phyloP scores from a whole-genome alignment of 2,888 invertebrate genomes.

The Antheraea assamensis region DNA sequence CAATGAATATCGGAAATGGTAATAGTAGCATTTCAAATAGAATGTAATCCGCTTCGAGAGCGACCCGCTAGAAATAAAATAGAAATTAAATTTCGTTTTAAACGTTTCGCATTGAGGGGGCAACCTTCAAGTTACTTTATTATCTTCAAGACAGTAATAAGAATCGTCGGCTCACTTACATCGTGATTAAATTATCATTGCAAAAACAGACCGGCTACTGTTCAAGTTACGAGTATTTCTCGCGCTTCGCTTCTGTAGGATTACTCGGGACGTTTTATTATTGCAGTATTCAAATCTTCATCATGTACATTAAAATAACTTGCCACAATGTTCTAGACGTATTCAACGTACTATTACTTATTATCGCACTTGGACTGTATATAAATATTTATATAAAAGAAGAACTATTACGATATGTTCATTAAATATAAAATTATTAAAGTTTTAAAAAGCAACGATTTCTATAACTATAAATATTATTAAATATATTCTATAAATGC shows the following conservation, averaged over 20 bases:
- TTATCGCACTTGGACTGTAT: too few relatives aligned
- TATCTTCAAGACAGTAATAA: constrained; percentile 61
- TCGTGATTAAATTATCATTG: constrained; percentile 78
- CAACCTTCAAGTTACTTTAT: constrained; percentile 46
- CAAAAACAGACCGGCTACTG: constrained; percentile 62
- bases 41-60: constrained; percentile 12
- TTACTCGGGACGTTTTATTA: constrained; percentile 51
- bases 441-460: too few relatives aligned
- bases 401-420: too few relatives aligned
- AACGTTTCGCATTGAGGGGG: constrained; percentile 52
- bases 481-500: too few relatives aligned
- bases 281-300: constrained; percentile 27
- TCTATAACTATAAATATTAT: too few relatives aligned
- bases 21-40: constrained; percentile 7
- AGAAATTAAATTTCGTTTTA: constrained; percentile 45
- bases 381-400: too few relatives aligned
- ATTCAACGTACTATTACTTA: not conserved
- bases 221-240: constrained; percentile 46
- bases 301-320: constrained; percentile 38
- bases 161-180: constrained; percentile 62
- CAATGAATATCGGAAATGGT: constrained; percentile 6
- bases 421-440: too few relatives aligned
- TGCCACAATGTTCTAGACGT: not conserved
- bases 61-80: constrained; percentile 13
- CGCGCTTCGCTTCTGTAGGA: constrained; percentile 49